Percentiles rank a stretch among this genome's conserved stretches.
Evolutionary conservation across 2,113 vertebrate genomes (phyloP).

Genomic region (Epinephelus lanceolatus): DNA sequence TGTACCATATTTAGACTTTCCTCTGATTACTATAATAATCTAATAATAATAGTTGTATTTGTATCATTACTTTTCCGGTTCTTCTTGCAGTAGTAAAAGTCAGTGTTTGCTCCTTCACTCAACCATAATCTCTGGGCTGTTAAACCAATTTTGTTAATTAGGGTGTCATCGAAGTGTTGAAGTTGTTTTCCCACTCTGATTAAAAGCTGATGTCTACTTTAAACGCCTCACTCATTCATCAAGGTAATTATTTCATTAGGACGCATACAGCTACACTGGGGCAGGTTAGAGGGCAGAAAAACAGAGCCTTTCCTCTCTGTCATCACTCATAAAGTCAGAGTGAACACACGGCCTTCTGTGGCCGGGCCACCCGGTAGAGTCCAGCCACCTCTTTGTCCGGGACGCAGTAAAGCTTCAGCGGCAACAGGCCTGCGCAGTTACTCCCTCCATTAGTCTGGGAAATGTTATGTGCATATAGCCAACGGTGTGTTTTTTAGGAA

Average conservation of each 20-base stretch:
- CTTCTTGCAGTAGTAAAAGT: neutral
- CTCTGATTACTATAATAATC: no score
- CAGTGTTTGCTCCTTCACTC: neutral
- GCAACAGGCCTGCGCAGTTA: neutral
- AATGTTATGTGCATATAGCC: neutral
- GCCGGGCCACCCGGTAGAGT: constrained; percentile 35
- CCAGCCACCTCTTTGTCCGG: neutral
- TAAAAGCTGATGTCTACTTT: constrained; percentile 7
- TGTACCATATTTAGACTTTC: neutral
- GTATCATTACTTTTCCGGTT: neutral
- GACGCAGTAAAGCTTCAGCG: neutral
- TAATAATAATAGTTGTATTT: neutral
- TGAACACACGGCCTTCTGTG: constrained; percentile 2
- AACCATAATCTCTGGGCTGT: neutral
- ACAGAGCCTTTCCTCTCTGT: constrained; percentile 59
- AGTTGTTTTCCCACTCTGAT: constrained; percentile 19
- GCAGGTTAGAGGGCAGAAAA: constrained; percentile 50
- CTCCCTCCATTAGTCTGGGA: no score
- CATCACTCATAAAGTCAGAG: constrained; percentile 61
- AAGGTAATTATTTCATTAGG: constrained; percentile 42
- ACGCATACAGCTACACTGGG: neutral
- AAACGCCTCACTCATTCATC: constrained; percentile 38
- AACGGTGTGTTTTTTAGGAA: neutral
- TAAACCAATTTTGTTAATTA: neutral
- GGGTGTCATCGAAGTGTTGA: neutral